These are phyloP conservation scores for Galeruca laticollis DNA, from an alignment of 2,888 invertebrate species.

Conservation along the genomic window DNA sequence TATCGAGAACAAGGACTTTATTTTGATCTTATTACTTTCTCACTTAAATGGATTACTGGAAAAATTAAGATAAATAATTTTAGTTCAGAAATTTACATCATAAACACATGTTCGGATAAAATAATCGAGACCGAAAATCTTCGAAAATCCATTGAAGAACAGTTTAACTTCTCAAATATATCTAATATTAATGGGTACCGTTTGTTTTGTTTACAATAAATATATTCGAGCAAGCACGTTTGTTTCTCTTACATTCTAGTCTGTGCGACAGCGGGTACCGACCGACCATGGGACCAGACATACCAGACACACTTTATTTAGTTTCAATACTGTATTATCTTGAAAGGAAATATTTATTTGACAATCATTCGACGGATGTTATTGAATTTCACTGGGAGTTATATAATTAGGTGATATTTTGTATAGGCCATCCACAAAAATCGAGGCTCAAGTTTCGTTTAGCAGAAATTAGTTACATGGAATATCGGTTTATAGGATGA, in stretches of 20 bases:
- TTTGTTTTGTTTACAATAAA: background rate
- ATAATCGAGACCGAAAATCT: no score
- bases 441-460: no score
- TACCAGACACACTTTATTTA: no score
- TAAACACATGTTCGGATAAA: no score
- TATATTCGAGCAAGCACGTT: conserved; percentile 11
- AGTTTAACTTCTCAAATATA: background rate
- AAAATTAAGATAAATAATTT: no score
- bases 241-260: conserved; percentile 14
- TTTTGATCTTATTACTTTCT: no score
- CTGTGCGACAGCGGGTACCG: conserved; percentile 12
- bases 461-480: no score
- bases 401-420: conserved; percentile 12
- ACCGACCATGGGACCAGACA: conserved; percentile 14
- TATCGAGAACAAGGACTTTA: no score
- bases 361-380: conserved; percentile 5
- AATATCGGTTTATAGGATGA: no score
- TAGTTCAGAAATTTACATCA: no score
- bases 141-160: no score
- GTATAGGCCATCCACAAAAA: conserved; percentile 16
- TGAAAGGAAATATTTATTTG: conserved; percentile 34
- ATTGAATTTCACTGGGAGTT: conserved; percentile 19
- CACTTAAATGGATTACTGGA: no score
- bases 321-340: conserved; percentile 21
- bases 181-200: background rate